Conservation (phyloP, 2,888 invertebrate genomes). For the Epistrophe eligans region DNA sequence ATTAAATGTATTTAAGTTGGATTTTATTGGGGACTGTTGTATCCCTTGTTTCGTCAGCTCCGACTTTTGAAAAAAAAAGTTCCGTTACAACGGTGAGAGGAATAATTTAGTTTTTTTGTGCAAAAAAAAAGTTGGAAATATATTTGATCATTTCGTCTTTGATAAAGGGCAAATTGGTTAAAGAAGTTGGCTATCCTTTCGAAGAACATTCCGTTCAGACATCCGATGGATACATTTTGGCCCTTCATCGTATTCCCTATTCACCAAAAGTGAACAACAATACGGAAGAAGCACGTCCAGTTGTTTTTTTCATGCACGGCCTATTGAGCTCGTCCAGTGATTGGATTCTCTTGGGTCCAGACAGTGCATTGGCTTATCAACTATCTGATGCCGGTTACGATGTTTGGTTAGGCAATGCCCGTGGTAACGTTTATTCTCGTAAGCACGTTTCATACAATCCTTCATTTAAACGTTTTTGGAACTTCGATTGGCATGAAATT, state of each 20-base stretch:
- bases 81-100: slow-evolving; percentile 1
- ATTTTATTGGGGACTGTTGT: background rate
- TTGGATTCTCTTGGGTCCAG: slow-evolving; percentile 79
- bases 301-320: slow-evolving; percentile 85
- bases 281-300: slow-evolving; percentile 73
- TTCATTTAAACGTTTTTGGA: slow-evolving; percentile 78
- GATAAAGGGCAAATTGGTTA: background rate
- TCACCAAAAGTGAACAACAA: slow-evolving; percentile 64
- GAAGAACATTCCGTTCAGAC: slow-evolving; percentile 9
- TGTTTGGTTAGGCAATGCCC: slow-evolving; percentile 81
- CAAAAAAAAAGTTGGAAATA: no score
- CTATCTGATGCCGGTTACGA: slow-evolving; percentile 81
- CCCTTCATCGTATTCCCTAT: slow-evolving; percentile 84
- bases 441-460: slow-evolving; percentile 79
- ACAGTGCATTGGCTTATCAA: slow-evolving; percentile 78
- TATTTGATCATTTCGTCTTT: background rate
- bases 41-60: background rate
- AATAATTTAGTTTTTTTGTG: no score
- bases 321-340: slow-evolving; percentile 79
- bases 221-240: slow-evolving; percentile 18
- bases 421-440: slow-evolving; percentile 81
- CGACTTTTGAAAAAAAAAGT: background rate
- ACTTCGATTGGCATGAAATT: slow-evolving; percentile 94
- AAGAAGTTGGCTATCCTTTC: background rate
- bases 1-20: background rate